Base-by-base conservation (phyloP, 1,140 invertebrate species). In the Mercenaria mercenaria region DNA sequence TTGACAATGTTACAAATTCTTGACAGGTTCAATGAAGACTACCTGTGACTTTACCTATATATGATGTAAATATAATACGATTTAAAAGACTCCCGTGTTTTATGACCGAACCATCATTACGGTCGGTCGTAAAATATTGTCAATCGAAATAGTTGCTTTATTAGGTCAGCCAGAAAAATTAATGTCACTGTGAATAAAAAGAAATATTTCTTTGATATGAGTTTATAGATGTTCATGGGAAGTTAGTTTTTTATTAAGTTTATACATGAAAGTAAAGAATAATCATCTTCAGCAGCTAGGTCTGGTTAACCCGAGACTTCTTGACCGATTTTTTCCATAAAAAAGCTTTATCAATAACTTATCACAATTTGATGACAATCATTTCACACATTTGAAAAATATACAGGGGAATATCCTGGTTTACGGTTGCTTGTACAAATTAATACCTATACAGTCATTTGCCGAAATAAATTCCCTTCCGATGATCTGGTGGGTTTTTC, bases 1-100 rank as follows among this genome's bases (percentile, higher is more conserved):
- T 79, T 15, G 6, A 47, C 15, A 47, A 79, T 79, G 76, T 79
- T 37, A 39, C 43, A 79, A 56, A 37, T 15, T 56, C 47, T 79
- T 79, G 76, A 79, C 76, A 79, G 76, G n/a, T 79, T 52, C 26
- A 79, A 79, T 79, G 50, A 1, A 32, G 3, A 10, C 10, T 8
- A 56, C 1, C 43, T 79, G 76, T 52, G 47, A 79, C 76, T 52
- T 79, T 79, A 20, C 20, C 37, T 50, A 29, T 13, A 41, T 50
- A 50, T 77, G 74, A 77, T 77, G 74, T 32, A 47, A 77, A 50
- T 50, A 39, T 39, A 39, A 41, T 41, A 39, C 37, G 29, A 39
- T 29, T 72, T 41, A 39, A 67, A 72, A 41, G 67, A 39, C 37
- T n/a, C 37, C 15, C 34, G 18, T 39, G 18, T 72, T 77, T 77